Conservation (phyloP, 2,113 vertebrate genomes). For the Hymenochirus boettgeri region DNA sequence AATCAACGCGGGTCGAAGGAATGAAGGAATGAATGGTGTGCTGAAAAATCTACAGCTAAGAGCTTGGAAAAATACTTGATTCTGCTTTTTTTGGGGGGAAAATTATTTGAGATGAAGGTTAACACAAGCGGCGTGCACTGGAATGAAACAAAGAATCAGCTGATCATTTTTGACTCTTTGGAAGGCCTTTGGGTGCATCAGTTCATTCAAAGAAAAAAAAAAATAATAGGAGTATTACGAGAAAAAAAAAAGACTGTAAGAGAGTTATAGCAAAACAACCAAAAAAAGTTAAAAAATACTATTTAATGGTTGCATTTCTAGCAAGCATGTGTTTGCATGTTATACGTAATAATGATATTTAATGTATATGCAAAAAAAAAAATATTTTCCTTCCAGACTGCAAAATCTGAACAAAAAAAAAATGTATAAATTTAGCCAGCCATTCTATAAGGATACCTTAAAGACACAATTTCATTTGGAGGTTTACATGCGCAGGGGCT, state of each 20-base stretch:
- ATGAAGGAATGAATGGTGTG: neutral
- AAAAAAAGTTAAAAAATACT: conserved; percentile 39
- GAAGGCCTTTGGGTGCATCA: conserved; percentile 7
- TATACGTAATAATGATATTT: conserved; percentile 50
- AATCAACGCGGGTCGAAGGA: conserved; percentile 15
- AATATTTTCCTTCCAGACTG: conserved; percentile 51
- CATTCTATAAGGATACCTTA: conserved; percentile 40
- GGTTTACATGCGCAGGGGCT: conserved; percentile 9
- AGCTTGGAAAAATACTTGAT: conserved; percentile 24
- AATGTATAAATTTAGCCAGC: conserved; percentile 45
- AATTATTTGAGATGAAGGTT: conserved; percentile 23
- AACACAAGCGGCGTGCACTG: conserved; percentile 34
- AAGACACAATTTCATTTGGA: conserved; percentile 32
- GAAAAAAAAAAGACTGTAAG: conserved; percentile 25
- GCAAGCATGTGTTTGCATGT: conserved; percentile 54
- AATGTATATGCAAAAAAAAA: conserved; percentile 54
- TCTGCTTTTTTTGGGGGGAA: conserved; percentile 37
- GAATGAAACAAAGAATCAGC: conserved; percentile 20
- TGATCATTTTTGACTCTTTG: conserved; percentile 33
- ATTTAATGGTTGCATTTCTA: conserved; percentile 52
- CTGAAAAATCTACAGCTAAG: too few species aligned
- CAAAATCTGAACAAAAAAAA: conserved; percentile 43
- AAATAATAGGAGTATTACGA: conserved; percentile 19
- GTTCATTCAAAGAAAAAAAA: conserved; percentile 17
- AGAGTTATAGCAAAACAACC: conserved; percentile 18